Evolutionary conservation across 1,140 invertebrate species (phyloP).

Genomic region (Drosophila rhopaloa): DNA sequence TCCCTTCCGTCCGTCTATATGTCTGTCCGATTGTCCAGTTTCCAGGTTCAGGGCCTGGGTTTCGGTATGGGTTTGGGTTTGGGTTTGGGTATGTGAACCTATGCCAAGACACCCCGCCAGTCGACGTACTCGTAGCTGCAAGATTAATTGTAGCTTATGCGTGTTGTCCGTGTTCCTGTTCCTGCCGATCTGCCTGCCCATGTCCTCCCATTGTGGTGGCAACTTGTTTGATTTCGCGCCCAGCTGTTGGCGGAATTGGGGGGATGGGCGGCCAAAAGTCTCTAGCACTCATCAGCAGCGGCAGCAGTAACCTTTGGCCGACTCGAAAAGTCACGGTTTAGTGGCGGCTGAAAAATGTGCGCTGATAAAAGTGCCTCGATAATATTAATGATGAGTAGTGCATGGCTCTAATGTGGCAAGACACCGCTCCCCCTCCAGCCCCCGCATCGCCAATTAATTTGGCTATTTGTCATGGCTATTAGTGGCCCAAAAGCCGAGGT

Average conservation of each 20-base stretch:
- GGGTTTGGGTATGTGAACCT: conserved; percentile 70
- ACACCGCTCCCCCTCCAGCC: background rate
- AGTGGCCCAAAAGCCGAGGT: conserved; percentile 42
- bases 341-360: conserved; percentile 54
- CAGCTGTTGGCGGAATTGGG: conserved; percentile 62
- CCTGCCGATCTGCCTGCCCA: conserved; percentile 12
- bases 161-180: conserved; percentile 39
- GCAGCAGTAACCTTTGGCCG: conserved; percentile 49
- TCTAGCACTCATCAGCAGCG: conserved; percentile 12
- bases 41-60: conserved; percentile 12
- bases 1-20: conserved; percentile 29
- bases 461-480: conserved; percentile 76
- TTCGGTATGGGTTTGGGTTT: background rate
- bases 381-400: conserved; percentile 73
- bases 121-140: conserved; percentile 47
- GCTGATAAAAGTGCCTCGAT: conserved; percentile 71
- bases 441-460: conserved; percentile 59
- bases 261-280: conserved; percentile 17
- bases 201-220: conserved; percentile 55
- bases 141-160: conserved; percentile 80
- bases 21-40: conserved; percentile 37
- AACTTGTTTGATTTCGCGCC: conserved; percentile 73
- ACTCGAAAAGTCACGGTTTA: conserved; percentile 59
- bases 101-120: conserved; percentile 64
- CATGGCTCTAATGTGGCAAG: conserved; percentile 57